Percentiles rank a stretch among this genome's conserved stretches.
These are phyloP conservation scores for Anticlea derivata DNA, from an alignment of 2,888 invertebrate species.

Conservation along the genomic window DNA sequence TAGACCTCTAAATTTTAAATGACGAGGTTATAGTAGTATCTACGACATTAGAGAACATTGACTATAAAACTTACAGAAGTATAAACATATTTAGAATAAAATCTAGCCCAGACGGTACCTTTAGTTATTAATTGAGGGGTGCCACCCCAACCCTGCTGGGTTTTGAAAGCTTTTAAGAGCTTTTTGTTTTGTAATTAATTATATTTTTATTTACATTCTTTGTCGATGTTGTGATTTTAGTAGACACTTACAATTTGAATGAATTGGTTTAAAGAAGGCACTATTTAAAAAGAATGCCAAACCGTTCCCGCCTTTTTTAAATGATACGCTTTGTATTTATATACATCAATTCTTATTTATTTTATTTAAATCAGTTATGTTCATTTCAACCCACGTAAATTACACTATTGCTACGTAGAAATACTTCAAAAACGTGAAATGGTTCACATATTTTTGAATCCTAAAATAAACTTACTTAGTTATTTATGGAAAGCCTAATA, in stretches of 20 bases:
- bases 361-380: too few species aligned
- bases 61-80: constrained; percentile 30
- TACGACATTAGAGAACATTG: constrained; percentile 25
- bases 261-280: constrained; percentile 14
- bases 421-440: too few species aligned
- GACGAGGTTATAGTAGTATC: constrained; percentile 35
- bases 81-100: constrained; percentile 59
- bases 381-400: too few species aligned
- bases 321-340: too few species aligned
- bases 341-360: too few species aligned
- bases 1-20: constrained; percentile 28
- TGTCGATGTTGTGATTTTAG: constrained; percentile 54
- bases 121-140: constrained; percentile 71
- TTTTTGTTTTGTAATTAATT: constrained; percentile 82
- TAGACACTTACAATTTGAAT: constrained; percentile 20
- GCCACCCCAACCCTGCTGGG: constrained; percentile 74
- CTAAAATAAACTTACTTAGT: background rate
- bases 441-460: background rate
- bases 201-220: constrained; percentile 65
- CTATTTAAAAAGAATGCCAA: too few species aligned
- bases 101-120: constrained; percentile 65
- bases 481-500: too few species aligned
- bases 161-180: constrained; percentile 81
- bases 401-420: too few species aligned
- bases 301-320: too few species aligned